Percentiles rank a stretch among this genome's conserved stretches.
Evolutionary conservation across 1,140 invertebrate genomes (phyloP).

Genomic region (Drosophila kohkoa): DNA sequence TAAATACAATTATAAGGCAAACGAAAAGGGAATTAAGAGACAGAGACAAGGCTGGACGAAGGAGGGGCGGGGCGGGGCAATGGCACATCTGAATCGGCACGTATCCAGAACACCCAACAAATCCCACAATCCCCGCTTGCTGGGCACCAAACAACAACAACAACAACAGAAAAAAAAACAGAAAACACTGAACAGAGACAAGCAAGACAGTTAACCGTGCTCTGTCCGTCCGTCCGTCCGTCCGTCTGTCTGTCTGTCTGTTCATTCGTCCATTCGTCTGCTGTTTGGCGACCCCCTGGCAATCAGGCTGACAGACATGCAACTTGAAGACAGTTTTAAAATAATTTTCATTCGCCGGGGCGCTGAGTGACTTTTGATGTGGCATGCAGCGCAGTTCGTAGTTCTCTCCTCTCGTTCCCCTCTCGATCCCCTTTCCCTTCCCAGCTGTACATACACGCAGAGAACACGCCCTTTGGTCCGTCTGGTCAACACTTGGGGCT

Average conservation of each 20-base stretch:
- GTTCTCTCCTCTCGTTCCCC: too few relatives aligned
- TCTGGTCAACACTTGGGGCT: constrained; percentile 14
- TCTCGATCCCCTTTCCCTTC: neutral
- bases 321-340: constrained; percentile 75
- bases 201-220: neutral
- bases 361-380: constrained; percentile 72
- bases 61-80: constrained; percentile 19
- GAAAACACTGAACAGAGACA: neutral
- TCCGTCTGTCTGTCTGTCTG: neutral
- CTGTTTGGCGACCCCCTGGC: constrained; percentile 3
- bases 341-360: constrained; percentile 57
- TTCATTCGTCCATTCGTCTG: neutral
- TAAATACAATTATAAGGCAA: constrained; percentile 71
- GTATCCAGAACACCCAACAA: constrained; percentile 30
- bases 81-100: constrained; percentile 42
- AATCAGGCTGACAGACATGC: constrained; percentile 38
- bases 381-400: constrained; percentile 14
- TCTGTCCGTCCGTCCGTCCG: neutral
- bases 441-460: too few relatives aligned
- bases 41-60: constrained; percentile 10
- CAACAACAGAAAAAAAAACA: neutral
- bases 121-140: constrained; percentile 19
- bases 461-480: constrained; percentile 6
- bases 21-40: constrained; percentile 48
- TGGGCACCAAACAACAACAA: neutral